phyloP scores from a whole-genome alignment of 2,888 invertebrate genomes.

The Priocnemis perturbator region DNA sequence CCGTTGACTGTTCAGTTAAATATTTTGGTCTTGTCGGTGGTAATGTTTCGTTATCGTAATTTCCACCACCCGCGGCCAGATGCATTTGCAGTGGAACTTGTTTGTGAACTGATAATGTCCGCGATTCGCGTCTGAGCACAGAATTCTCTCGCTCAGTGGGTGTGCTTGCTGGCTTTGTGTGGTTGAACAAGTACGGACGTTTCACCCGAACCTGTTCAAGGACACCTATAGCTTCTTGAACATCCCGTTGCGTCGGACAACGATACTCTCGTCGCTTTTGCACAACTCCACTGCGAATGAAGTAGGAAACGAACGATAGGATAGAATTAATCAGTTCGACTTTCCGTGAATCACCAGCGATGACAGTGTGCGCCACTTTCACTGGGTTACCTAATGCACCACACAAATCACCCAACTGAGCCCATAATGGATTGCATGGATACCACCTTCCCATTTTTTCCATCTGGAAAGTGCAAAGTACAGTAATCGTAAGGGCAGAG shows the following conservation, averaged over 20 bases:
- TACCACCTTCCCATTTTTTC: conserved; percentile 79
- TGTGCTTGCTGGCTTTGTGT: conserved; percentile 19
- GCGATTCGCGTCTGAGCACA: conserved; percentile 25
- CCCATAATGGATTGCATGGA: conserved; percentile 93
- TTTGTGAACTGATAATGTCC: conserved; percentile 27
- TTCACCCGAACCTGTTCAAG: conserved; percentile 59
- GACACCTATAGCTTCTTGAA: conserved; percentile 61
- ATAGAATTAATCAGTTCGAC: conserved; percentile 83
- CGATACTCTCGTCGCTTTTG: conserved; percentile 62
- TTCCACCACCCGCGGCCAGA: conserved; percentile 7
- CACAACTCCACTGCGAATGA: conserved; percentile 78
- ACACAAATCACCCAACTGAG: conserved; percentile 90
- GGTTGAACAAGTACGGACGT: conserved; percentile 47
- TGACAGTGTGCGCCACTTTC: conserved; percentile 86
- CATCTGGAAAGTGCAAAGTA: conserved; percentile 53
- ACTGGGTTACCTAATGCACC: conserved; percentile 90
- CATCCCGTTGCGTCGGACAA: conserved; percentile 61
- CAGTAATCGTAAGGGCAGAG: neutral
- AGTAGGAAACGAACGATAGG: conserved; percentile 88
- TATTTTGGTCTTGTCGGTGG: conserved; percentile 23
- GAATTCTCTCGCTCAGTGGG: conserved; percentile 32
- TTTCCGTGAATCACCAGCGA: conserved; percentile 82
- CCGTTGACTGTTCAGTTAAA: conserved; percentile 23
- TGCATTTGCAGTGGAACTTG: conserved; percentile 6
- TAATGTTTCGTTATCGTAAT: conserved; percentile 16